Base-by-base conservation (phyloP, 30 jellyfish, hydroid and myxozoan genomes). In the Aurelia aurita region DNA sequence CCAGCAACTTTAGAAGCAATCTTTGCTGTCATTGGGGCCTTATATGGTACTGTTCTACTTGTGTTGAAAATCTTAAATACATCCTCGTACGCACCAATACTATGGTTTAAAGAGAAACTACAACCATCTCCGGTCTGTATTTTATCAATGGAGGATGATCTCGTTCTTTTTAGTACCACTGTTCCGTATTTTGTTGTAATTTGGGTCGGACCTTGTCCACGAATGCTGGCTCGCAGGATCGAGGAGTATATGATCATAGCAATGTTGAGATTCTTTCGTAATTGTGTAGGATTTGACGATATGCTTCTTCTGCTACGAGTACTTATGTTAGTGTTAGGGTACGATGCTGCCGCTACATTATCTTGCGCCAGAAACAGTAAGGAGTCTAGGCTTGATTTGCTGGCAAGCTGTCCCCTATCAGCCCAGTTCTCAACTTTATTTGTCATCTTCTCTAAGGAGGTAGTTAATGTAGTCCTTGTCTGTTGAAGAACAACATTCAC, bases 61-160 rank as follows among this genome's bases (percentile, higher is more conserved):
- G 84, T 27, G 59, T 87, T 77, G 84, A 87, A 87, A 28, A 87
- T 77, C 35, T 77, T 69, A 59, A 87, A 87, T 5, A 87, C 75
- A 58, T 87, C 96, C 18, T 47, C 47, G 66, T 26, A 55, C 14
- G 58, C 20, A 2, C 60, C 67, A 22, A 58, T 23, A 28, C 35
- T 28, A 12, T 67, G 58, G 15, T 66, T 59, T 62, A 69, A 15
- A 6, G 8, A 74, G 58, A 87, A 74, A 22, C 76, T 68, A 27
- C 96, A 87, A 14, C 88, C 89, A 28, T 69, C 70, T 54, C 85
- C 84, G 6, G 80, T 26, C 63, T 64, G 34, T 7, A 71, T 39
- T 35, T 15, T 69, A 31, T 59, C 62, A 3, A 83, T 18, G 19
- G 32, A 34, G 1, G 78, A 26, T 8, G 90, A 16, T 26, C 63